Percentiles rank a stretch among this genome's conserved stretches.
Conservation (phyloP, 1,140 invertebrate genomes). For the Prorops nasuta region DNA sequence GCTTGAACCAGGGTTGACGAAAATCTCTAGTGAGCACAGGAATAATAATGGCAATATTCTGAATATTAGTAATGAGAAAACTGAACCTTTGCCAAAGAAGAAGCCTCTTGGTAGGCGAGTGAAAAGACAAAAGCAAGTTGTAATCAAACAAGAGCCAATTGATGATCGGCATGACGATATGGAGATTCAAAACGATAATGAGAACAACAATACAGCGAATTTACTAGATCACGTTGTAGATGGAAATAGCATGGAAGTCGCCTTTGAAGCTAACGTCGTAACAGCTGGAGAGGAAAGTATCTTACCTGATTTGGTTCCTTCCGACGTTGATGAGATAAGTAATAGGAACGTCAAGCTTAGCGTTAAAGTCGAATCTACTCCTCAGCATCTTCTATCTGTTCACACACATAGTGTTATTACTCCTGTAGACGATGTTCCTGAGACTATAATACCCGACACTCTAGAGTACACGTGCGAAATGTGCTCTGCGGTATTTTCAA, state of each 20-base stretch:
- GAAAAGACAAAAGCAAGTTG: slow-evolving; percentile 23
- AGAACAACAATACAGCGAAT: slow-evolving; percentile 10
- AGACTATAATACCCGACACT: slow-evolving; percentile 57
- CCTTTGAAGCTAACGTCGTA: slow-evolving; percentile 43
- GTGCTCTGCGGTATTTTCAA: slow-evolving; percentile 73
- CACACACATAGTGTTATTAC: slow-evolving; percentile 43
- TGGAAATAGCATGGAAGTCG: slow-evolving; percentile 43
- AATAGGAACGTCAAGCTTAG: slow-evolving; percentile 40
- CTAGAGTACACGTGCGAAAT: slow-evolving; percentile 72
- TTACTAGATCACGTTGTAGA: slow-evolving; percentile 34
- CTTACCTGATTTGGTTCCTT: slow-evolving; percentile 38
- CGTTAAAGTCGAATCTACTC: slow-evolving; percentile 41
- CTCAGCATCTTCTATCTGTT: slow-evolving; percentile 32
- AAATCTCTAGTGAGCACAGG: slow-evolving; percentile 31
- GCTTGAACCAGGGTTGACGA: slow-evolving; percentile 35
- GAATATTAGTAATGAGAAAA: slow-evolving; percentile 25
- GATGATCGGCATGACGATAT: slow-evolving; percentile 18
- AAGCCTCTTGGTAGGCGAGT: background rate
- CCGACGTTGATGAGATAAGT: slow-evolving; percentile 22
- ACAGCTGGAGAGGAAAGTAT: slow-evolving; percentile 41
- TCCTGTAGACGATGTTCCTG: slow-evolving; percentile 43
- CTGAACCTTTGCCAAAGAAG: slow-evolving; percentile 13
- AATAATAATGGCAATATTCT: slow-evolving; percentile 47
- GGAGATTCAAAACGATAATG: slow-evolving; percentile 35
- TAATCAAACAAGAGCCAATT: slow-evolving; percentile 38